Evolutionary conservation across 2,113 vertebrate genomes (phyloP).

Genomic region (Gadus chalcogrammus): DNA sequence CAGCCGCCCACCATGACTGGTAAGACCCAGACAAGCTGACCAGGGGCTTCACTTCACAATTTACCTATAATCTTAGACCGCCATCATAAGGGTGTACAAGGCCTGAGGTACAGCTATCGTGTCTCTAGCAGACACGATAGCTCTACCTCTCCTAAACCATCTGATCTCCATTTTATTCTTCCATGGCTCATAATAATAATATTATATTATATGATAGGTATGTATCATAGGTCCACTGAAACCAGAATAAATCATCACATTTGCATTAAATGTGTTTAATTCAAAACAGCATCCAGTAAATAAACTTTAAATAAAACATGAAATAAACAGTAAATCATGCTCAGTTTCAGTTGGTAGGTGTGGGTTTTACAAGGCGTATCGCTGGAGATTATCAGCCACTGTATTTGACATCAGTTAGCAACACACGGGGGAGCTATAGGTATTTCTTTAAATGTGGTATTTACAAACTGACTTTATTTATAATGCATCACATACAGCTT

Average conservation of each 20-base stretch:
- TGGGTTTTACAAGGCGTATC: conserved; percentile 35
- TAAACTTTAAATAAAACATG: conserved; percentile 27
- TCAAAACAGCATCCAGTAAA: conserved; percentile 44
- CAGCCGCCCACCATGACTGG: too few species aligned
- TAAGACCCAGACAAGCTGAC: too few species aligned
- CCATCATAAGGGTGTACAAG: too few species aligned
- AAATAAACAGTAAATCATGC: conserved; percentile 47
- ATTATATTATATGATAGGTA: too few species aligned
- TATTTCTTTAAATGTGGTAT: neutral
- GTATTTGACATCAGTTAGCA: neutral
- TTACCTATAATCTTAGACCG: too few species aligned
- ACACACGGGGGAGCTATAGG: conserved; percentile 3
- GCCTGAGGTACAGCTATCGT: too few species aligned
- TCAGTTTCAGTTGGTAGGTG: conserved; percentile 27
- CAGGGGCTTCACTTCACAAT: too few species aligned
- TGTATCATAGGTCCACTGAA: neutral
- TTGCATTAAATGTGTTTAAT: conserved; percentile 18
- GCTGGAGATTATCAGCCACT: conserved; percentile 27
- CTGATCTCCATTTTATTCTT: too few species aligned
- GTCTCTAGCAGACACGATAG: too few species aligned
- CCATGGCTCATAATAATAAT: too few species aligned
- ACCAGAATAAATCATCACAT: neutral
- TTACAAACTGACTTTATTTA: neutral
- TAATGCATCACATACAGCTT: neutral
- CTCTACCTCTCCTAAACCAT: too few species aligned